phyloP scores from a whole-genome alignment of 2,797 vertebrate species.

The Acanthurus leucopareius region DNA sequence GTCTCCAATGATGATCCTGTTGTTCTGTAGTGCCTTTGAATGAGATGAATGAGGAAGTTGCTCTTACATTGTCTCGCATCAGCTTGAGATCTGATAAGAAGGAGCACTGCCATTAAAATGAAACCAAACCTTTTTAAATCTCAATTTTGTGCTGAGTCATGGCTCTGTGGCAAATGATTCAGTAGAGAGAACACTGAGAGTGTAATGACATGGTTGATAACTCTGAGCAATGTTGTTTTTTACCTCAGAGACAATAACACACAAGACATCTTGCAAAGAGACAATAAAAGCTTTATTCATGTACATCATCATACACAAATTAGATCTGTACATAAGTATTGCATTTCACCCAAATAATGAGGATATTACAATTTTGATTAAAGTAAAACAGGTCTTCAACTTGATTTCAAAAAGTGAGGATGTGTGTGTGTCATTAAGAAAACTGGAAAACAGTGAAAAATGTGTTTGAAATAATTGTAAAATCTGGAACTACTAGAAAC shows the following conservation, averaged over 20 bases:
- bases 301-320: slow-evolving; percentile 83
- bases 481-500: slow-evolving; percentile 73
- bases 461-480: slow-evolving; percentile 49
- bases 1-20: background rate
- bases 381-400: slow-evolving; percentile 55
- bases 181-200: background rate
- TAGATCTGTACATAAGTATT: slow-evolving; percentile 86
- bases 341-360: slow-evolving; percentile 79
- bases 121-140: background rate
- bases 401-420: slow-evolving; percentile 51
- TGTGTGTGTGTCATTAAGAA: slow-evolving; percentile 41
- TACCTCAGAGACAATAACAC: background rate
- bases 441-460: slow-evolving; percentile 52
- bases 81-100: slow-evolving; percentile 20
- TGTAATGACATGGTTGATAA: slow-evolving; percentile 22
- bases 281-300: slow-evolving; percentile 81
- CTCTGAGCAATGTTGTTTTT: background rate
- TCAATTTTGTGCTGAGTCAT: background rate
- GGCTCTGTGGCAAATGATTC: background rate
- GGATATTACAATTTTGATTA: slow-evolving; percentile 67
- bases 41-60: background rate
- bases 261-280: slow-evolving; percentile 1
- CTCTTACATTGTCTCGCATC: slow-evolving; percentile 47
- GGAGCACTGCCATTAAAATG: background rate
- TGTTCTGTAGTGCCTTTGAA: background rate